Evolutionary conservation across 2,888 invertebrate species (phyloP), one percentile per base, ranked within the genome.

Genomic region (Calliopum simillimum): DNA sequence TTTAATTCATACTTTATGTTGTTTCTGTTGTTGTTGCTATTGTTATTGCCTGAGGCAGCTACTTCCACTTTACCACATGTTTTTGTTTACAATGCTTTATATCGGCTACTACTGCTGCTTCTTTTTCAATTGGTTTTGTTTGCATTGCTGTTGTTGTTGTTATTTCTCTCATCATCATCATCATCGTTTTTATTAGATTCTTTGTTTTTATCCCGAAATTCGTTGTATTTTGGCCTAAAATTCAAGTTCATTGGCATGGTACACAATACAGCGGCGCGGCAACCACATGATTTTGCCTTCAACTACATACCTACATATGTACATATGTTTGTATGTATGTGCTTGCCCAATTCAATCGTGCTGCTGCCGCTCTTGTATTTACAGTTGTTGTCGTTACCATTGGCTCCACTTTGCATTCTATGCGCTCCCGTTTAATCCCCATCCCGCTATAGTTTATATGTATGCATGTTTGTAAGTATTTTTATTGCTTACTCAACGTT

Each of bases 161-260:
- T 41, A n/a, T n/a, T 58, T 58, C 58, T 47, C 61, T 44, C 33
- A 33, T 46, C 41, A 14, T 80, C 80, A 79, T 80, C 77, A 77
- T 81, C 78, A 72, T 79, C 78, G 75, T 73, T 76, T 80, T 80
- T 79, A 80, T 79, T 80, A 76, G 80, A 75, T 76, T 79, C 79
- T 81, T 80, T 80, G 81, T 80, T 80, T 80, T 81, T 76, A 77
- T 80, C 79, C 76, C 80, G 75, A 74, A 75, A 78, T 80, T 80
- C 80, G 81, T 76, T 46, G 61, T 75, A 76, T 75, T 76, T 77
- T 75, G 77, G 65, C 76, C 75, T 67, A 78, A 79, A 80, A 77
- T 80, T 80, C 80, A 80, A 80, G 80, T 80, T 81, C 81, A 80
- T 73, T 77, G 77, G 69, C 72, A 67, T 76, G 75, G 76, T 71